A percentile compares a stretch with the other conserved stretches of the same genome.
These are phyloP conservation scores for Cavia porcellus DNA, from an alignment of 2,113 vertebrate species.

Conservation along the genomic window DNA sequence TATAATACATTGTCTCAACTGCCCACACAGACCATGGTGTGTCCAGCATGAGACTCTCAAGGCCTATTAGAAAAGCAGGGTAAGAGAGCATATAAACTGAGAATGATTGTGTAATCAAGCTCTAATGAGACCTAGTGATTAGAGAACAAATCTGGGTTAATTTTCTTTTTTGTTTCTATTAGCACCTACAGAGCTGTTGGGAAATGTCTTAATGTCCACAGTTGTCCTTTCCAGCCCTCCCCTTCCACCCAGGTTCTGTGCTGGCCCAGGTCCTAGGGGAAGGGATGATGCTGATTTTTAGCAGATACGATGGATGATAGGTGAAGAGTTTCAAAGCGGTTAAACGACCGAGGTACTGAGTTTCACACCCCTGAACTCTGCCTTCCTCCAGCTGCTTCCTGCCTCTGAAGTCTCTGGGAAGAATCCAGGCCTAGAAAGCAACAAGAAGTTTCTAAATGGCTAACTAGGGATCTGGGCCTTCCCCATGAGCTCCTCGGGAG, in stretches of 20 bases:
- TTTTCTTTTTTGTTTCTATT: conserved; percentile 78
- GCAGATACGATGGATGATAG: background rate
- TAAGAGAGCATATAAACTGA: conserved; percentile 60
- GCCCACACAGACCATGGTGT: background rate
- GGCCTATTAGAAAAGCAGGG: conserved; percentile 60
- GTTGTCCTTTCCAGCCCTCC: background rate
- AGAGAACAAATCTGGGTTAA: conserved; percentile 66
- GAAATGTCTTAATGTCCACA: background rate
- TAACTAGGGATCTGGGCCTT: background rate
- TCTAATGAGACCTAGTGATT: conserved; percentile 61
- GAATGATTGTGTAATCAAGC: conserved; percentile 68
- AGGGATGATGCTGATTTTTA: background rate
- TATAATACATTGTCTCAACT: background rate
- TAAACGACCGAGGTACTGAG: background rate
- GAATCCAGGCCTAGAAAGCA: background rate
- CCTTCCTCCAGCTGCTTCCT: background rate
- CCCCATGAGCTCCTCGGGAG: background rate
- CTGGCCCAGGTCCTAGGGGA: background rate
- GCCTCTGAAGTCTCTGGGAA: background rate
- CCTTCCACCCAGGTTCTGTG: background rate
- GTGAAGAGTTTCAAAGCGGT: background rate
- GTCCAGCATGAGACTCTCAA: conserved; percentile 29
- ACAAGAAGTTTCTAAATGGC: background rate
- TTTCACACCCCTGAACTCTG: background rate
- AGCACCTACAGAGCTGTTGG: conserved; percentile 15